Percentiles rank a stretch among this genome's conserved stretches.
Conservation (phyloP, 2,888 invertebrate genomes). For the Tiliacea citrago region DNA sequence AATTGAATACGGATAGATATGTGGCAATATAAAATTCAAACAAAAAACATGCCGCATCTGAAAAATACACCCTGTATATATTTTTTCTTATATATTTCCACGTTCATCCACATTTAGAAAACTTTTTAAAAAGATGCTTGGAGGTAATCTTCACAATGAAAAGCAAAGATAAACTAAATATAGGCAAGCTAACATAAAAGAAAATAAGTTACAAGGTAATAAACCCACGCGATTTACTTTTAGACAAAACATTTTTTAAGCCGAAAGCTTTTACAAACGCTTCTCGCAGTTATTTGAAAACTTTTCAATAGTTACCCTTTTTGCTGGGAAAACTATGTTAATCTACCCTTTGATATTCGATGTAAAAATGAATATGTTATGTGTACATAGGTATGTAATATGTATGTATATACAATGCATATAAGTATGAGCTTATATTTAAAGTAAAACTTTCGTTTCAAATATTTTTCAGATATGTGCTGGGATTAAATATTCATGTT, state of each 20-base stretch:
- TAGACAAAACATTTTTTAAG: constrained; percentile 10
- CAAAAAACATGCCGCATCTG: no score
- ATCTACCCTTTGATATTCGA: constrained; percentile 39
- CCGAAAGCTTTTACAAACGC: not conserved
- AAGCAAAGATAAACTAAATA: not conserved
- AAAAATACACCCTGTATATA: no score
- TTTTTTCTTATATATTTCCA: no score
- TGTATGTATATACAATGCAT: not conserved
- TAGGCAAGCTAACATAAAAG: not conserved
- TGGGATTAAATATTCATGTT: constrained; percentile 1
- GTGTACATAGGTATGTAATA: not conserved
- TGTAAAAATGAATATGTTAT: constrained; percentile 30
- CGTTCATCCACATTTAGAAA: no score
- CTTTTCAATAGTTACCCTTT: constrained; percentile 7
- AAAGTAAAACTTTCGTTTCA: not conserved
- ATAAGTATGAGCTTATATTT: constrained; percentile 14
- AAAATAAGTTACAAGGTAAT: constrained; percentile 14
- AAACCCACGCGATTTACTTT: constrained; percentile 22
- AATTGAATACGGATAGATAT: no score
- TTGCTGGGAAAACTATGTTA: constrained; percentile 37
- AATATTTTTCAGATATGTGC: constrained; percentile 1
- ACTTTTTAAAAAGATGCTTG: not conserved
- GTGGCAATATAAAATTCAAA: no score
- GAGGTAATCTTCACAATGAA: not conserved
- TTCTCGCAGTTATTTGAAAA: constrained; percentile 44